A percentile compares a stretch with the other conserved stretches of the same genome.
phyloP scores from a whole-genome alignment of 2,797 vertebrate genomes.

The Hephaestus fuliginosus region DNA sequence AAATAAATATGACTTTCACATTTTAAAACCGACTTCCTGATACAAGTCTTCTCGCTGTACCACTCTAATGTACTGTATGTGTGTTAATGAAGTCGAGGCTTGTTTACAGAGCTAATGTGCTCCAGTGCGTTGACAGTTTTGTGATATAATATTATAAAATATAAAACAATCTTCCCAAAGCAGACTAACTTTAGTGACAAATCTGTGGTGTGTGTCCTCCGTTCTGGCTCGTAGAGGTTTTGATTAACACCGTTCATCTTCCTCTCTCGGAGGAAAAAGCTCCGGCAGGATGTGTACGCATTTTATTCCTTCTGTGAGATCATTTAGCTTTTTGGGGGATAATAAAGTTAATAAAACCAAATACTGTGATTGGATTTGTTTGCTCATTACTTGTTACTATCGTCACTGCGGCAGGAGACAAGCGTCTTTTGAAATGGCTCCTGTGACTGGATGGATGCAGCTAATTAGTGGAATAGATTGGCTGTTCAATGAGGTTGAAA shows the following conservation, averaged over 20 bases:
- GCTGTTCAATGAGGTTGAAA: conserved; percentile 47
- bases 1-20: not conserved
- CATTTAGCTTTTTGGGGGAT: not conserved
- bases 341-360: conserved; percentile 15
- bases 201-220: not conserved
- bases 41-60: not conserved
- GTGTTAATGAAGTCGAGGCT: not conserved
- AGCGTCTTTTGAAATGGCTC: conserved; percentile 5
- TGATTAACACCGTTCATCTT: not conserved
- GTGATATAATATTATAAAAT: too few species aligned
- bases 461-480: conserved; percentile 56
- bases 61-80: too few species aligned
- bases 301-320: not conserved
- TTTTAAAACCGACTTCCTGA: not conserved
- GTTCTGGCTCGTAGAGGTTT: not conserved
- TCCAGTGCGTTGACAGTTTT: not conserved
- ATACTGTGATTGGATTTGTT: conserved; percentile 14
- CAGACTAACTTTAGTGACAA: not conserved
- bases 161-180: not conserved
- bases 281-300: not conserved
- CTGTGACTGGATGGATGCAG: conserved; percentile 10
- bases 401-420: conserved; percentile 11
- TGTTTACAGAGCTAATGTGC: too few species aligned
- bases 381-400: conserved; percentile 33
- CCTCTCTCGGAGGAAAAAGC: not conserved